phyloP scores from a whole-genome alignment of 2,888 invertebrate species.

The Drosophila falleni region DNA sequence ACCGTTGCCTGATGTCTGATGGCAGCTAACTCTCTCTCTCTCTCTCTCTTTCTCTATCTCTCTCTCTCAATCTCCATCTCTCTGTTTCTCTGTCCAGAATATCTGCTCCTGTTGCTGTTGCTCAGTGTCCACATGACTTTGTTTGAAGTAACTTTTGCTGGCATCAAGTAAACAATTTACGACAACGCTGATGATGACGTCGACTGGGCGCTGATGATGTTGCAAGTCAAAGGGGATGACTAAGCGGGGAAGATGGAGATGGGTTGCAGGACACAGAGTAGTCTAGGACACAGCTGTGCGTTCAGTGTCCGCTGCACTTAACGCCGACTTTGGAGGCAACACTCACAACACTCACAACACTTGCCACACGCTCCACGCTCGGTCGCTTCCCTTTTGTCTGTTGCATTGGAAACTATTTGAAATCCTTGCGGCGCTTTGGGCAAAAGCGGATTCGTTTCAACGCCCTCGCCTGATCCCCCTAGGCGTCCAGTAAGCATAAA shows the following conservation, averaged over 20 bases:
- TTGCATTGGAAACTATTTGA: conserved; percentile 73
- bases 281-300: conserved; percentile 53
- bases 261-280: conserved; percentile 1
- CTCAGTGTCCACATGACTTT: conserved; percentile 76
- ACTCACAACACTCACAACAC: conserved; percentile 21
- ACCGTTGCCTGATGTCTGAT: conserved; percentile 37
- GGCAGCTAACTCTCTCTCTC: not conserved
- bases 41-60: not conserved
- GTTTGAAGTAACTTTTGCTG: conserved; percentile 78
- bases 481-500: conserved; percentile 68
- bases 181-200: conserved; percentile 79
- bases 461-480: conserved; percentile 57
- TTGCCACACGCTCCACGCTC: conserved; percentile 48
- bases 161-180: conserved; percentile 80
- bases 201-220: conserved; percentile 56
- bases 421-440: conserved; percentile 77
- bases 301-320: conserved; percentile 72
- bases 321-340: conserved; percentile 35
- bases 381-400: conserved; percentile 48
- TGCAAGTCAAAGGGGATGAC: conserved; percentile 15
- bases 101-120: conserved; percentile 37
- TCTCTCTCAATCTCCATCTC: not conserved
- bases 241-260: no score
- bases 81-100: conserved; percentile 8
- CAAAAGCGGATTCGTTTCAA: conserved; percentile 75